These are phyloP conservation scores for Takifugu rubripes DNA, from an alignment of 2,797 vertebrate genomes.

Conservation along the genomic window DNA sequence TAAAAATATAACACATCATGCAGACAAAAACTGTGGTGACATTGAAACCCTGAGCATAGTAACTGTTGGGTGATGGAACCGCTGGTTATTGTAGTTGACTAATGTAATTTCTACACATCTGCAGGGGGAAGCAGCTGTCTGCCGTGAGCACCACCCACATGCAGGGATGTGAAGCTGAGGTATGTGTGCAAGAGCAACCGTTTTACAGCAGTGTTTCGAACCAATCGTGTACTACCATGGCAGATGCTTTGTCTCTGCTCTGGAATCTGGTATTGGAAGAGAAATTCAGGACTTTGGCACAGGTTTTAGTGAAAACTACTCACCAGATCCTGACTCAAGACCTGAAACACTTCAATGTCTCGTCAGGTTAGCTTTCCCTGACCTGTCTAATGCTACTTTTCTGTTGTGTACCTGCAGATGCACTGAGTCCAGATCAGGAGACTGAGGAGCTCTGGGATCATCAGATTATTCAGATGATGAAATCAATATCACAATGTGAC, in stretches of 20 bases:
- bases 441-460: too few relatives aligned
- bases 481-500: too few relatives aligned
- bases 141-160: background rate
- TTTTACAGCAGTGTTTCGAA: background rate
- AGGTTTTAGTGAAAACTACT: slow-evolving; percentile 38
- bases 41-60: slow-evolving; percentile 29
- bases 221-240: slow-evolving; percentile 60
- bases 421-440: background rate
- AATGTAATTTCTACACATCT: slow-evolving; percentile 3
- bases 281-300: slow-evolving; percentile 65
- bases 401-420: background rate
- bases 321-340: slow-evolving; percentile 64
- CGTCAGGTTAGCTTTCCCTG: background rate
- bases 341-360: slow-evolving; percentile 40
- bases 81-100: background rate
- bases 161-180: background rate
- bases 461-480: too few relatives aligned
- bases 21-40: slow-evolving; percentile 45
- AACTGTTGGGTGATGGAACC: rapidly evolving
- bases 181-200: background rate
- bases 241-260: slow-evolving; percentile 52
- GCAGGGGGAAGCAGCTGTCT: background rate
- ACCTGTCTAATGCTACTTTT: background rate
- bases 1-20: slow-evolving; percentile 44
- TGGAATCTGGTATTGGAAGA: slow-evolving; percentile 63